Base-by-base conservation (phyloP, 2,888 invertebrate species). In the Mystacides longicornis region DNA sequence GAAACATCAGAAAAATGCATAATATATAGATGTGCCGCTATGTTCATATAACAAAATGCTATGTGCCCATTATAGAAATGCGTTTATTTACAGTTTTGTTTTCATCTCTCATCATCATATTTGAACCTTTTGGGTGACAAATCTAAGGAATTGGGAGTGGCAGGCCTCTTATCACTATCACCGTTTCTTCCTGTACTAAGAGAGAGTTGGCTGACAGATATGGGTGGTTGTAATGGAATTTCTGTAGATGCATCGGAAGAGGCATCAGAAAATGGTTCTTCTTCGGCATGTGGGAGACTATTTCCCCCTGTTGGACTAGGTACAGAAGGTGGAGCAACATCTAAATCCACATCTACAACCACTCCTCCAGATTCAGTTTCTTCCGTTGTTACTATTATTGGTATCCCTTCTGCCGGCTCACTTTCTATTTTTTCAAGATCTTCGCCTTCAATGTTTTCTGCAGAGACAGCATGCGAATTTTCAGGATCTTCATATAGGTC, bases 201-300 rank as follows among this genome's bases (percentile, higher is more conserved):
- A 0, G 56, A 45, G 14, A 53, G 55, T 14, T 58, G 59, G 19
- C 60, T 60, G 11, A 75, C 66, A 60, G 73, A 73, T 60, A 75
- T 68, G 37, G 66, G 61, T 14, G 75, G 75, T 63, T 75, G 76
- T 47, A 75, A 63, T 2, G 75, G 73, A 54, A 74, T 73, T 63
- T 75, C 77, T 2, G 68, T 67, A 1, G 75, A 74, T 14, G 69
- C 65, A 55, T 73, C 73, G 0, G 75, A 72, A 2, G 69, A 68
- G 4, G 55, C 42, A 7, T 62, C 62, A 2, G 59, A 59, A 23
- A 54, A 59, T n/a, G 51, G 20, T 42, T 58, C 61, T 42, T 45
- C 45, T 19, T 20, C 21, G n/a, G 22, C 31, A 11, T n/a, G 51
- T 19, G 18, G 54, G 46, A 9, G 46, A 43, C 52, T 56, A 49